Evolutionary conservation across 2,888 invertebrate species (phyloP).

Genomic region (Nephrotoma appendiculata): DNA sequence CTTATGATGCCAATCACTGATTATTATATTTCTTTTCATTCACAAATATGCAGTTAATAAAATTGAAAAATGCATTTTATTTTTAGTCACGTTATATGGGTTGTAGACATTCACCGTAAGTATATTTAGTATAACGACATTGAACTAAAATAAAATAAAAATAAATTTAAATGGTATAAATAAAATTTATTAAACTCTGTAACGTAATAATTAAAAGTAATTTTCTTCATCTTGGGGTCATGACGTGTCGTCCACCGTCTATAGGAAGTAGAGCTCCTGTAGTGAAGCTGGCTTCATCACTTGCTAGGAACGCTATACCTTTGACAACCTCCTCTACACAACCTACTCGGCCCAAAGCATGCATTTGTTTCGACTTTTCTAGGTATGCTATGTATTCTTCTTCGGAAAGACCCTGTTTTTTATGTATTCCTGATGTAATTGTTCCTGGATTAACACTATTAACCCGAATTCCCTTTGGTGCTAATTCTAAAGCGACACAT

Average conservation of each 20-base stretch:
- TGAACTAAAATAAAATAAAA: background rate
- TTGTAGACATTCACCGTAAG: background rate
- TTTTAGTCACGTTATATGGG: background rate
- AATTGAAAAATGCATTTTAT: background rate
- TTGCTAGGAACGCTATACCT: constrained; percentile 72
- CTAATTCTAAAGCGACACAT: constrained; percentile 71
- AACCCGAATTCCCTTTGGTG: constrained; percentile 57
- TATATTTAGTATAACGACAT: background rate
- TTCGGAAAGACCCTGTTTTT: constrained; percentile 54
- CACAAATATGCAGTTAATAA: background rate
- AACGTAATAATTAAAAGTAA: constrained; percentile 26
- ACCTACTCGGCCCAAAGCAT: constrained; percentile 71
- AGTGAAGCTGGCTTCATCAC: constrained; percentile 63
- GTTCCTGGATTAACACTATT: constrained; percentile 86
- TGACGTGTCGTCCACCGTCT: constrained; percentile 78
- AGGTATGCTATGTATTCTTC: constrained; percentile 61
- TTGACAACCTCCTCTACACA: constrained; percentile 64
- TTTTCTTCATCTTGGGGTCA: constrained; percentile 51
- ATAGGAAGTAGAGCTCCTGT: constrained; percentile 73
- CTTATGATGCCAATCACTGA: background rate
- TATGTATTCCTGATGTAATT: constrained; percentile 65
- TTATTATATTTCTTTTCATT: background rate
- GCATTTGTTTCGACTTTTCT: constrained; percentile 61
- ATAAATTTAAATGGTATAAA: background rate
- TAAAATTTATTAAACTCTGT: background rate